A percentile compares a stretch with the other conserved stretches of the same genome.
Conservation (phyloP, 2,888 invertebrate species). For the Noctua janthe region DNA sequence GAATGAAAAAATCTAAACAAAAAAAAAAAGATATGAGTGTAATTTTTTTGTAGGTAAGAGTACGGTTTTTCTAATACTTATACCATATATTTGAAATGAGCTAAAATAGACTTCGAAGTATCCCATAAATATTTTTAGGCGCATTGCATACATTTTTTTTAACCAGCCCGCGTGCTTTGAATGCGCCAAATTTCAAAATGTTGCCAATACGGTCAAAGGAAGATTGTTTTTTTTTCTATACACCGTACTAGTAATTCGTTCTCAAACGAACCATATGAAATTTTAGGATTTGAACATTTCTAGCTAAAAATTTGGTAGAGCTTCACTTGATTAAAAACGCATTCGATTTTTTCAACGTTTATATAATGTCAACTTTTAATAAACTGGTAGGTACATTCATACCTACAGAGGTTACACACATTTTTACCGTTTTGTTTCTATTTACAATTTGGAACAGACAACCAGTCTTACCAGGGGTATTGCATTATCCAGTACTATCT, state of each 20-base stretch:
- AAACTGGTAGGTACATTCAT: background rate
- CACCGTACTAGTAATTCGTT: background rate
- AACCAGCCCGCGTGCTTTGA: conserved; percentile 18
- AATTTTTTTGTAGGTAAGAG: background rate
- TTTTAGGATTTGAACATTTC: background rate
- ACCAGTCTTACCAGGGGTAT: background rate
- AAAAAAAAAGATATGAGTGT: background rate
- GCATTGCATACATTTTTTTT: conserved; percentile 11
- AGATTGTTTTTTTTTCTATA: conserved; percentile 7
- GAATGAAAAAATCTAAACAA: background rate
- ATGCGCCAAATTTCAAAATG: conserved; percentile 4
- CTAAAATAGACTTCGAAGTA: conserved; percentile 3
- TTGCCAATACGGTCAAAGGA: background rate
- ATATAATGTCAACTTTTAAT: background rate
- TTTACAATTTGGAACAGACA: background rate
- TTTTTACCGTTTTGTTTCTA: background rate
- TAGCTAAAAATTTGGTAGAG: background rate
- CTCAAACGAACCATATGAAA: background rate
- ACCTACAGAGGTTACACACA: background rate
- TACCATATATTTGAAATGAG: background rate
- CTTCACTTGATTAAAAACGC: background rate
- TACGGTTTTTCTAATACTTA: background rate
- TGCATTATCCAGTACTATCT: background rate
- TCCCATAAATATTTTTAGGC: background rate
- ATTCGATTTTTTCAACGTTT: background rate